phyloP scores from a whole-genome alignment of 2,113 vertebrate genomes.

The Crotalus helleri region DNA sequence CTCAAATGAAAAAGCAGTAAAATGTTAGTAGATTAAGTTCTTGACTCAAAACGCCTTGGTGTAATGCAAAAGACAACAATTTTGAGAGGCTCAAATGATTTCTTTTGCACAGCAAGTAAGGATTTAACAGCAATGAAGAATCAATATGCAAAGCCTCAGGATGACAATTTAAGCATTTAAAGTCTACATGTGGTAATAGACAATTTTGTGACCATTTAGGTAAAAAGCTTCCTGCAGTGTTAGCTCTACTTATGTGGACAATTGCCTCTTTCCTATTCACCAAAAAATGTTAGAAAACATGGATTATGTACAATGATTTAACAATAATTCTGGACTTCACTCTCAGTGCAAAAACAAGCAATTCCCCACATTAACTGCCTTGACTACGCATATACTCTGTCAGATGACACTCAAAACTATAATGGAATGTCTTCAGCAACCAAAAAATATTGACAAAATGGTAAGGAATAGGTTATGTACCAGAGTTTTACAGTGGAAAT shows the following conservation, averaged over 20 bases:
- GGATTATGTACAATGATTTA: neutral
- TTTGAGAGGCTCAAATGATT: conserved; percentile 33
- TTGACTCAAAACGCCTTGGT: neutral
- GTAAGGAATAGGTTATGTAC: neutral
- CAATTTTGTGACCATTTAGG: conserved; percentile 23
- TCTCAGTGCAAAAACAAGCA: neutral
- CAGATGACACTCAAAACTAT: neutral
- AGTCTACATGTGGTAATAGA: conserved; percentile 35
- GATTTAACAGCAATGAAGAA: conserved; percentile 47
- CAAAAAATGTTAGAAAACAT: conserved; percentile 12
- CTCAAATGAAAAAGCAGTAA: neutral
- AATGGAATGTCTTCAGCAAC: neutral
- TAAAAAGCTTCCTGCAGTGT: conserved; percentile 12
- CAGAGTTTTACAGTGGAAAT: neutral
- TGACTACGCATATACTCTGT: neutral
- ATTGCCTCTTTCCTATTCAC: conserved; percentile 25
- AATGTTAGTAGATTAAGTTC: conserved; percentile 28
- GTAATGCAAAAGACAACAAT: conserved; percentile 34
- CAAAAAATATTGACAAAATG: neutral
- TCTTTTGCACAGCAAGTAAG: conserved; percentile 27
- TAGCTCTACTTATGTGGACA: conserved; percentile 23
- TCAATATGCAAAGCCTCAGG: conserved; percentile 45
- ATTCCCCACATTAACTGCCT: neutral
- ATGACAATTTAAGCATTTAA: conserved; percentile 41
- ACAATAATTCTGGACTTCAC: neutral